Evolutionary conservation across 2,113 vertebrate genomes (phyloP).

Genomic region (Prochilodus magdalenae): DNA sequence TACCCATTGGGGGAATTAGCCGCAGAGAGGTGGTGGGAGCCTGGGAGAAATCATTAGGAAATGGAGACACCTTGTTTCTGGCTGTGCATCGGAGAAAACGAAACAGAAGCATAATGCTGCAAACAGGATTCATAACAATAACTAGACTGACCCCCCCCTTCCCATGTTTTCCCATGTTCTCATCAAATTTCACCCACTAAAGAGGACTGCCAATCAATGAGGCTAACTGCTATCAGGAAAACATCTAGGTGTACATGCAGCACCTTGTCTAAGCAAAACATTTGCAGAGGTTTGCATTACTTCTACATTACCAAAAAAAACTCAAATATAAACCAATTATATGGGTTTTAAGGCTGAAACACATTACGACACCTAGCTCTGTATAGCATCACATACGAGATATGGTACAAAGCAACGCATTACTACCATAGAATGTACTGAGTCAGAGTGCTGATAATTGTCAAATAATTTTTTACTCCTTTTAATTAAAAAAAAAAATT

Average conservation of each 20-base stretch:
- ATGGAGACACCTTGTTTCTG: slow-evolving; percentile 52
- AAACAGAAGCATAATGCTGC: slow-evolving; percentile 40
- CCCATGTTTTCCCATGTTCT: slow-evolving; percentile 48
- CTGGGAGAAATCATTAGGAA: slow-evolving; percentile 60
- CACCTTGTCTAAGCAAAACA: slow-evolving; percentile 1
- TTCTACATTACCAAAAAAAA: not conserved
- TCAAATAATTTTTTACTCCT: no score
- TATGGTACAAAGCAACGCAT: no score
- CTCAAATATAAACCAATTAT: no score
- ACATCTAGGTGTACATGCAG: slow-evolving; percentile 36
- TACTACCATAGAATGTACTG: no score
- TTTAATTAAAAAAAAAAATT: no score
- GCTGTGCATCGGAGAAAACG: slow-evolving; percentile 44
- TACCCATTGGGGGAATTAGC: slow-evolving; percentile 61
- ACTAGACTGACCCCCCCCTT: slow-evolving; percentile 58
- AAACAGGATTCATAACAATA: slow-evolving; percentile 56
- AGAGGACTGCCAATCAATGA: slow-evolving; percentile 38
- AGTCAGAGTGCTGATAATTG: no score
- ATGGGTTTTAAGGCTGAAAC: no score
- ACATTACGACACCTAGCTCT: no score
- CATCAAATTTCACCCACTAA: slow-evolving; percentile 37
- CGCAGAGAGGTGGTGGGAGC: slow-evolving; percentile 59
- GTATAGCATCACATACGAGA: no score
- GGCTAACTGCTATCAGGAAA: slow-evolving; percentile 35
- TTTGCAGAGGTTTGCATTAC: not conserved